Base-by-base conservation (phyloP, 2,113 vertebrate species). In the Callipepla californica region DNA sequence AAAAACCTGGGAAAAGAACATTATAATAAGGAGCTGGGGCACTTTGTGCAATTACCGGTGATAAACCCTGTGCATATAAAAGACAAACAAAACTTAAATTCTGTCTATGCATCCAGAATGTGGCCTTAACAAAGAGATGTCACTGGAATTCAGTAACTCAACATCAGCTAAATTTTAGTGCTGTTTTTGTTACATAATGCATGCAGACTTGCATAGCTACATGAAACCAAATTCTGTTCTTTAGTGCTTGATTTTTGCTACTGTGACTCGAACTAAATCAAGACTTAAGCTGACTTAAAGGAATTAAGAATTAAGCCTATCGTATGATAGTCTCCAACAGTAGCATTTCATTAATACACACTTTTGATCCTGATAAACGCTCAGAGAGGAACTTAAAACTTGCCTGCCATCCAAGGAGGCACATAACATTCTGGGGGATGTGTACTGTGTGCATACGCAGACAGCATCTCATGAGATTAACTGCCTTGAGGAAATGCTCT, bases 401-500 rank as follows among this genome's bases (percentile, higher is more conserved):
- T 74, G 63, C n/a, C 48, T 74, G 66, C n/a, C 58, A 22, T 28
- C 40, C 38, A 57, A 53, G 28, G 44, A 50, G 62, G 84, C 20
- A 38, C 0, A 0, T 11, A 84, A 81, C 16, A 21, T 11, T 4
- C 74, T 87, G 50, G 51, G 93, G 67, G 42, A 78, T 89, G 23
- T 20, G 36, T 42, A 32, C 84, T 45, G 51, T 45, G 62, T 21
- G 22, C 36, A 21, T 72, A 66, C 55, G 23, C 10, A 26, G 72
- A 30, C 19, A 82, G 45, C 57, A 78, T 34, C 47, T 40, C 68
- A 0, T 68, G 62, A 59, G 20, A 89, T 93, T 65, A 80, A 89
- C 3, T 55, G 73, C 93, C 70, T 77, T 76, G 61, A 85, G 82
- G 78, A 92, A 96, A 95, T 3, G 1, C 62, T 44, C 75, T 94